Base-by-base conservation (phyloP, 2,888 invertebrate species). In the Hemaris fuciformis region DNA sequence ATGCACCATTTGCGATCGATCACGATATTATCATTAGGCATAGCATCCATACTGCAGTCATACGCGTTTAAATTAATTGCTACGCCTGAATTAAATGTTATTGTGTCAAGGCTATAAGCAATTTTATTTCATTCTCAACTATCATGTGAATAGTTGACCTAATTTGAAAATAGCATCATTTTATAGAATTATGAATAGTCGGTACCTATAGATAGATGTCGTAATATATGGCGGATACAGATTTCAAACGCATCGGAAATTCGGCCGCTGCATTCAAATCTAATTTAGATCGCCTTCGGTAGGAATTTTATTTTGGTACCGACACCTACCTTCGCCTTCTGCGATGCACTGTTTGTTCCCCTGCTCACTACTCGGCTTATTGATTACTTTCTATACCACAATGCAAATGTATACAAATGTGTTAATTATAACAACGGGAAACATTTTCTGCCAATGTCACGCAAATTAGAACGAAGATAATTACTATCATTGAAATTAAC, bases 81-180 rank as follows among this genome's bases (percentile, higher is more conserved):
- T 79, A 66, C 69, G 75, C 68, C 79, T 76, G 82, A 82, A 85
- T 84, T 82, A 88, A 90, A 90, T 89, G 86, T 88, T 91, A 88
- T 87, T 81, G 80, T 89, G 91, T 84, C 91, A 91, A 90, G 91
- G 91, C 71, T 83, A 71, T 66, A 69, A 68, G 64, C 78, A 76
- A 73, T 81, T 80, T 81, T 77, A 81, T 83, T 78, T 79, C 72
- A 72, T 77, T 73, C 74, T 70, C 75, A 64, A 74, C 78, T 76
- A 76, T 75, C 72, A 75, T 77, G 81, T 74, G 73, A 80, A 77
- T 78, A 73, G 77, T 67, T 77, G 84, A 78, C 84, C 84, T 73
- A 83, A 80, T 82, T 84, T 79, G 70, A 71, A 79, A 79, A 76
- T 69, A 72, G 67, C 70, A 61, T 48, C 48, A 23, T 20, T 31